Evolutionary conservation across 2,888 invertebrate species (phyloP).

Genomic region (Digitonthophagus gazella): DNA sequence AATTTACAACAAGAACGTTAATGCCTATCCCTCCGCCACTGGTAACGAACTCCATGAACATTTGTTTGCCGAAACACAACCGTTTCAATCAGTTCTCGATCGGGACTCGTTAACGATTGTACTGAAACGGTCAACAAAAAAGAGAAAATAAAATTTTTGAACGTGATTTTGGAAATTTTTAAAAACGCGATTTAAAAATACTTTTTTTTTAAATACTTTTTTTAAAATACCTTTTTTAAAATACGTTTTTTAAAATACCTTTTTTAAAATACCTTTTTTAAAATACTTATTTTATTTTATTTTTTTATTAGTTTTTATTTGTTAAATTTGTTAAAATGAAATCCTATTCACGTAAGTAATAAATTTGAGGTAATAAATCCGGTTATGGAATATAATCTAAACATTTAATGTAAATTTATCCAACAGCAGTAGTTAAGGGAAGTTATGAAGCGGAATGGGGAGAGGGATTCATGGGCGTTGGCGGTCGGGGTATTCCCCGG

Average conservation of each 20-base stretch:
- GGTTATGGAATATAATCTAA: constrained; percentile 15
- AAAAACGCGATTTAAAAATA: too few species aligned
- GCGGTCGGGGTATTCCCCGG: constrained; percentile 2
- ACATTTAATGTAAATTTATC: constrained; percentile 12
- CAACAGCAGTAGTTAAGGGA: not conserved
- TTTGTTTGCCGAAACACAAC: not conserved
- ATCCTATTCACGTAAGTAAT: not conserved
- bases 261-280: too few species aligned
- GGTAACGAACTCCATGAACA: not conserved
- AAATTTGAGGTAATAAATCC: constrained; percentile 6
- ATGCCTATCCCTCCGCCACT: not conserved
- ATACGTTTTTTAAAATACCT: too few species aligned
- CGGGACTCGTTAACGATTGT: not conserved
- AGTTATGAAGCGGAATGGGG: not conserved
- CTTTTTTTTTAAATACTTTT: not conserved
- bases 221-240: too few species aligned
- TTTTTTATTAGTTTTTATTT: not conserved
- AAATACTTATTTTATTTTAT: not conserved
- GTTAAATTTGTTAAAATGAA: not conserved
- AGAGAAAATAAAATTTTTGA: too few species aligned
- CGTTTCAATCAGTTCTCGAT: not conserved
- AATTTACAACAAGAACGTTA: not conserved
- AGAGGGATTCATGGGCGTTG: not conserved
- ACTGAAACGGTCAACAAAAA: not conserved
- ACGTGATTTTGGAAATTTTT: not conserved